phyloP scores from a whole-genome alignment of 2,888 invertebrate species.

The Carpatolechia fugitivella region DNA sequence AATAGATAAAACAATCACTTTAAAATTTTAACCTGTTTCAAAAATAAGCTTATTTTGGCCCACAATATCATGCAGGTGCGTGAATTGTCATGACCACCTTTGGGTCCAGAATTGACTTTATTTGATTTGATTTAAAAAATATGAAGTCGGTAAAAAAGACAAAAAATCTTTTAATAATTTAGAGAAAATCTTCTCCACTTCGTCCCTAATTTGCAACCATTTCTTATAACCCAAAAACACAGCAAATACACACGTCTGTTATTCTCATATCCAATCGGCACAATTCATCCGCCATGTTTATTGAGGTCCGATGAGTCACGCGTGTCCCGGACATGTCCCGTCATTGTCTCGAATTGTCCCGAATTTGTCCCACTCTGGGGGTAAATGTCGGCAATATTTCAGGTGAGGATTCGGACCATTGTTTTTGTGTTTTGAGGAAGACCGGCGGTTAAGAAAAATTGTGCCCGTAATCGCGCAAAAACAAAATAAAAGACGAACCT shows the following conservation, averaged over 20 bases:
- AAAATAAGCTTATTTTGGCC: no score
- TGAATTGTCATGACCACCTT: no score
- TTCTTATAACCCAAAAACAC: background rate
- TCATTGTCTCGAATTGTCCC: constrained; percentile 7
- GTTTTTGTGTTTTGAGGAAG: background rate
- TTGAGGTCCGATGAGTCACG: constrained; percentile 26
- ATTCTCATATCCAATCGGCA: background rate
- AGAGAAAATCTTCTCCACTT: background rate
- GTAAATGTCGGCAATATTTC: constrained; percentile 6
- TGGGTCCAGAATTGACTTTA: no score
- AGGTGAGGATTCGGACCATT: background rate
- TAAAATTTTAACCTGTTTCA: no score
- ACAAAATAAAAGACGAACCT: background rate
- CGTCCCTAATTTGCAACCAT: background rate
- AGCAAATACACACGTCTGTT: background rate
- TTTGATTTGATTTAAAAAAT: no score
- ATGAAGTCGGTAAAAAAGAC: no score
- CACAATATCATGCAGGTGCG: no score
- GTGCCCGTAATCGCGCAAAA: background rate
- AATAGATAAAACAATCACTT: no score
- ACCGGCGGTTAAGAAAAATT: background rate
- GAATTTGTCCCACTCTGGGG: no score
- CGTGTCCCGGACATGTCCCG: constrained; percentile 9
- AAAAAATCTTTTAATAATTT: no score
- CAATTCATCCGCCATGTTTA: constrained; percentile 43